These are phyloP conservation scores for Semibalanus balanoides DNA, from an alignment of 1,140 invertebrate genomes.

Conservation along the genomic window DNA sequence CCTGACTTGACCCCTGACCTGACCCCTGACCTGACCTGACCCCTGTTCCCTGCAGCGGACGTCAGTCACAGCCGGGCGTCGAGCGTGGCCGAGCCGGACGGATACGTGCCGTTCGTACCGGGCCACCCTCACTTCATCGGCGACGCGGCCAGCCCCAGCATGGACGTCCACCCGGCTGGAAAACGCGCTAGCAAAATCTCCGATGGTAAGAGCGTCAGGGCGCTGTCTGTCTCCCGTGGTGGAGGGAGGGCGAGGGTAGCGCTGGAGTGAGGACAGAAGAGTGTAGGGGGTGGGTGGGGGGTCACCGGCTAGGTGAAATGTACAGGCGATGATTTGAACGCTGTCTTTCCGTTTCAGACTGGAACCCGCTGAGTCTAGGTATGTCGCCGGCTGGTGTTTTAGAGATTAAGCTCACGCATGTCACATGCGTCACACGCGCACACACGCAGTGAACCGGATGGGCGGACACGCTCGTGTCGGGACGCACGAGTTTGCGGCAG, in stretches of 20 bases:
- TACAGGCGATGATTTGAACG: not conserved
- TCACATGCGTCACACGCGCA: too few relatives aligned
- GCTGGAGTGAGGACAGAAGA: too few relatives aligned
- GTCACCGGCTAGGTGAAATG: too few relatives aligned
- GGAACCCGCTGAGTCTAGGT: not conserved
- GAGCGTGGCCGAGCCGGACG: not conserved
- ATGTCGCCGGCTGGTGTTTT: not conserved
- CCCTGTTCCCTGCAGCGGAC: not conserved
- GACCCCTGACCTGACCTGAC: too few relatives aligned
- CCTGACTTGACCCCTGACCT: too few relatives aligned
- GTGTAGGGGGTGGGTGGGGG: too few relatives aligned
- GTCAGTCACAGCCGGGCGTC: not conserved
- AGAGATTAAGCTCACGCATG: too few relatives aligned
- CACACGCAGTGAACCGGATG: too few relatives aligned
- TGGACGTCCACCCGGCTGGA: not conserved
- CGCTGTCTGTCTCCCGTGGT: too few relatives aligned
- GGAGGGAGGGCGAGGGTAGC: too few relatives aligned
- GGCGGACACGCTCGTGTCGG: too few relatives aligned
- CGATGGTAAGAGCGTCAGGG: not conserved
- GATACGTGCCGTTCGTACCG: not conserved
- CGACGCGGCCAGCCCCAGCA: not conserved
- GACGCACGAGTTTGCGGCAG: too few relatives aligned
- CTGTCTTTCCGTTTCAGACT: not conserved
- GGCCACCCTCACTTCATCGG: not conserved
- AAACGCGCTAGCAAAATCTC: not conserved